These are phyloP conservation scores for Nezara viridula DNA, from an alignment of 2,888 invertebrate species.

Conservation along the genomic window DNA sequence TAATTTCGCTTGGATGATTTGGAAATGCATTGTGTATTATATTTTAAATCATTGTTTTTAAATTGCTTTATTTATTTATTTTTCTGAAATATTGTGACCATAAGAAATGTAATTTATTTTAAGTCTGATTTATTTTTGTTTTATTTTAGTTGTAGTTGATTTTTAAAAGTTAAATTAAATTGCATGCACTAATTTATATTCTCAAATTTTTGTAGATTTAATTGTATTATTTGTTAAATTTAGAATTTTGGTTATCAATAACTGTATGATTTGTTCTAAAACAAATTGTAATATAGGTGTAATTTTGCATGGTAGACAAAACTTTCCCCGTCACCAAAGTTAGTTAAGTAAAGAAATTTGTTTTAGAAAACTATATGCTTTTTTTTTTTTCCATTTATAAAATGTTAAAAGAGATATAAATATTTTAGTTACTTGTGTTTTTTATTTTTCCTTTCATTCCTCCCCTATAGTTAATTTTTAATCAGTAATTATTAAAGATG, in stretches of 20 bases:
- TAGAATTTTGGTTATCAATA: slow-evolving; percentile 3
- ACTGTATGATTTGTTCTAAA: slow-evolving; percentile 31
- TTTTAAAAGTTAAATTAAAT: slow-evolving; percentile 34
- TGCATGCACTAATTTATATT: slow-evolving; percentile 44
- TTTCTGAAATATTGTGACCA: slow-evolving; percentile 28
- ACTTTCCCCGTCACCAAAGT: slow-evolving; percentile 38
- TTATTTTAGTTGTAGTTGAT: slow-evolving; percentile 26
- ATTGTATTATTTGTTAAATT: slow-evolving; percentile 32
- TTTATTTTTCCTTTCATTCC: slow-evolving; percentile 18
- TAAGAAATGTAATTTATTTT: slow-evolving; percentile 38
- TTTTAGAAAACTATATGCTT: neutral
- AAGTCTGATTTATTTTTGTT: slow-evolving; percentile 34
- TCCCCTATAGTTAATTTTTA: neutral
- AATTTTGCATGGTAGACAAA: slow-evolving; percentile 43
- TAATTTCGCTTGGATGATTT: slow-evolving; percentile 54
- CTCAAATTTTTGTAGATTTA: slow-evolving; percentile 27
- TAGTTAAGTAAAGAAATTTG: slow-evolving; percentile 27
- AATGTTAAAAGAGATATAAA: slow-evolving; percentile 42
- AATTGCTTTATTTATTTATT: slow-evolving; percentile 18
- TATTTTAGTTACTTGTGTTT: slow-evolving; percentile 51
- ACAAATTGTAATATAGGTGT: slow-evolving; percentile 42
- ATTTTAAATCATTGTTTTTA: slow-evolving; percentile 36
- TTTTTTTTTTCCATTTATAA: slow-evolving; percentile 25
- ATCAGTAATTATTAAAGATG: neutral
- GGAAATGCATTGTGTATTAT: slow-evolving; percentile 47